Evolutionary conservation across 37 sponge, comb jelly and placozoan genomes (phyloP).

Genomic region (Spongilla lacustris): DNA sequence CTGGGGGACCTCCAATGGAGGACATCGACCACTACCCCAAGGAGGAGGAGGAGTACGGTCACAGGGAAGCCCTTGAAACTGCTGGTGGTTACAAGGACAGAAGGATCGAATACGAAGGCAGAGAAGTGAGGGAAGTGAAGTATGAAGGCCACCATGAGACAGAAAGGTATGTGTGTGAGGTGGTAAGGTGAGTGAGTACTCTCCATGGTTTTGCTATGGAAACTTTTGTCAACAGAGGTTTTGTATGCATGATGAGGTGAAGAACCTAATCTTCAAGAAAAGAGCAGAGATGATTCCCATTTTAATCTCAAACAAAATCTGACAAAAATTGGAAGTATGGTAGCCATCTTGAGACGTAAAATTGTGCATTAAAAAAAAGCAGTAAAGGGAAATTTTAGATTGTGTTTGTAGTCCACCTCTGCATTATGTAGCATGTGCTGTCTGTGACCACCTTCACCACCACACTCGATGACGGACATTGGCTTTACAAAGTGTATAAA

Average conservation of each 20-base stretch:
- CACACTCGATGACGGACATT: neutral
- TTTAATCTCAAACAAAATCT: neutral
- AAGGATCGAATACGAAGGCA: neutral
- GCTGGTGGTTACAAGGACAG: neutral
- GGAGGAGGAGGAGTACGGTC: neutral
- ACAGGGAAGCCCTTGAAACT: neutral
- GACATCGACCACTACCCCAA: neutral
- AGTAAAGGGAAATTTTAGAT: too few species aligned
- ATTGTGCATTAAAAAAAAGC: too few species aligned
- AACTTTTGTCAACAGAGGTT: neutral
- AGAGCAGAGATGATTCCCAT: neutral
- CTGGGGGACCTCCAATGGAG: neutral
- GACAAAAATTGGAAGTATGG: neutral
- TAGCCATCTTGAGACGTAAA: too few species aligned
- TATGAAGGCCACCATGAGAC: neutral
- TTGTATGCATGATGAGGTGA: neutral
- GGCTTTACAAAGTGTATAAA: neutral
- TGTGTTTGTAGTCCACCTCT: too few species aligned
- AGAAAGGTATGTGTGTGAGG: neutral
- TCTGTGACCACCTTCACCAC: too few species aligned
- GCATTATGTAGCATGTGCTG: too few species aligned
- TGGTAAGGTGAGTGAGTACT: neutral
- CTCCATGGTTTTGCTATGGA: neutral
- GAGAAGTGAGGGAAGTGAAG: slow-evolving; percentile 3
- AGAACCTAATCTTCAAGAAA: neutral